phyloP scores from a whole-genome alignment of 2,113 vertebrate species.

The Phoxinus phoxinus region DNA sequence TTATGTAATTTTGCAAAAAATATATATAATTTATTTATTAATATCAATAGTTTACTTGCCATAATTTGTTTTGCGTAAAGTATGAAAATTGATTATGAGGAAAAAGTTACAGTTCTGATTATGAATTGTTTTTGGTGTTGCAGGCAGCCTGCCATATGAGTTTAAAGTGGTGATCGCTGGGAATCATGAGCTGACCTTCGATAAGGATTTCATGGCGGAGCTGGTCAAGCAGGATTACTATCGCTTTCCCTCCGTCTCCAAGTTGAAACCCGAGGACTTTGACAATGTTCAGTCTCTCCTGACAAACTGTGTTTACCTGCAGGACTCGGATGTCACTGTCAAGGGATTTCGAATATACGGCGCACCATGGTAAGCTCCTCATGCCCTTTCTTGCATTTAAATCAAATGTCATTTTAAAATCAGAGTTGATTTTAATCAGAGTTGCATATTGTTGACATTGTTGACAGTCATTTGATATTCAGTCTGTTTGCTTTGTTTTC shows the following conservation, averaged over 20 bases:
- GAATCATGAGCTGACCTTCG: conserved; percentile 99
- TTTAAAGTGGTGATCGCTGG: conserved; percentile 99
- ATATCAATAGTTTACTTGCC: background rate
- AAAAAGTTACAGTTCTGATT: background rate
- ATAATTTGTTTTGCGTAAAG: background rate
- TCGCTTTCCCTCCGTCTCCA: conserved; percentile 98
- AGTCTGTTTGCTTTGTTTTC: background rate
- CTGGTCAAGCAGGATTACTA: conserved; percentile 99
- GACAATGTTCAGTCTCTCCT: conserved; percentile 98
- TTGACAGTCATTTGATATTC: background rate
- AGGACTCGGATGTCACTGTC: conserved; percentile 97
- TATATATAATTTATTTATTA: no score
- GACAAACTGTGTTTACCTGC: conserved; percentile 99
- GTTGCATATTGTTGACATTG: background rate
- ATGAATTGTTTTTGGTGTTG: conserved; percentile 43
- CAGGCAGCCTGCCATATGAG: conserved; percentile 96
- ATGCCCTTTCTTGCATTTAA: background rate
- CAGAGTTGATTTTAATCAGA: background rate
- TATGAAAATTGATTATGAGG: background rate
- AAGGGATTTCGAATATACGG: conserved; percentile 99
- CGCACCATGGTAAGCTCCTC: conserved; percentile 89
- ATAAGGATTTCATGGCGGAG: conserved; percentile 99
- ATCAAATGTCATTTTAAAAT: background rate
- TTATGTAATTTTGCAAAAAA: no score
- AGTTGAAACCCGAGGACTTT: conserved; percentile 99